Evolutionary conservation across 2,113 vertebrate species (phyloP).

Genomic region (Myiagra hebetior): DNA sequence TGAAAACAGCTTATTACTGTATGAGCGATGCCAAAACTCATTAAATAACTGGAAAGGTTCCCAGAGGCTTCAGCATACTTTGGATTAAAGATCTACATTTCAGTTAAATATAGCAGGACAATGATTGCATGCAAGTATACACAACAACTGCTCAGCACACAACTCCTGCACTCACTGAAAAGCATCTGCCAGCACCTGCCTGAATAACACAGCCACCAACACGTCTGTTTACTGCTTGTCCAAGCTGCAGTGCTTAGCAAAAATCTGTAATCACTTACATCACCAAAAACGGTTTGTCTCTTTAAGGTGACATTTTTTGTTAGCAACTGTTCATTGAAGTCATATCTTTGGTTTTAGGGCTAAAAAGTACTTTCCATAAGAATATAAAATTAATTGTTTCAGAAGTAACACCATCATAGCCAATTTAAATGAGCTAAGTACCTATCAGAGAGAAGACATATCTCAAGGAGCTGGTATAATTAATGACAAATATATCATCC

Average conservation of each 20-base stretch:
- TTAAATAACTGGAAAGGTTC: slow-evolving; percentile 52
- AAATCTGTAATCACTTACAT: not conserved
- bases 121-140: not conserved
- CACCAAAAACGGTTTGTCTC: not conserved
- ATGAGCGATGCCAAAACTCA: slow-evolving; percentile 26
- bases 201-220: not conserved
- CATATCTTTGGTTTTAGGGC: not conserved
- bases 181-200: not conserved
- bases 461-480: not conserved
- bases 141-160: not conserved
- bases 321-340: not conserved
- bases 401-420: not conserved
- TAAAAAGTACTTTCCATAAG: not conserved
- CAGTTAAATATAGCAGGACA: slow-evolving; percentile 37
- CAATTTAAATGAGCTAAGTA: not conserved
- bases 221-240: not conserved
- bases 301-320: not conserved
- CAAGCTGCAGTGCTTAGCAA: not conserved
- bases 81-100: slow-evolving; percentile 40
- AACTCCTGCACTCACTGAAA: not conserved
- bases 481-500: not conserved
- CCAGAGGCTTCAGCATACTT: slow-evolving; percentile 13
- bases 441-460: not conserved
- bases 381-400: not conserved
- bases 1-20: slow-evolving; percentile 23